Conservation (phyloP, 2,113 vertebrate genomes). For the Regulus satrapa region DNA sequence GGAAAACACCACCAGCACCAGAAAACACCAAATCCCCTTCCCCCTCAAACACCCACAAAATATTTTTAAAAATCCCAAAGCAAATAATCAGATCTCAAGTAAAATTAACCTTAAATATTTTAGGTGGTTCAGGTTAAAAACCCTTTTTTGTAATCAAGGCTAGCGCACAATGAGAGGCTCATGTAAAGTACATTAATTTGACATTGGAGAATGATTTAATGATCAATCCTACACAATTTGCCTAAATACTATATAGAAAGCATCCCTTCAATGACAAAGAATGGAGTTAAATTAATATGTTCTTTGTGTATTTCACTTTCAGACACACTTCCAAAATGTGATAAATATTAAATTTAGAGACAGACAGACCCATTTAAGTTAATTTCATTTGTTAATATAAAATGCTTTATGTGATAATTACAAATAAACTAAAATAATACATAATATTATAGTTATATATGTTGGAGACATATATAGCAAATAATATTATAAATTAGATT, state of each 20-base stretch:
- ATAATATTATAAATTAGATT: neutral
- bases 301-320: neutral
- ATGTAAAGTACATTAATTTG: neutral
- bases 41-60: fast-evolving
- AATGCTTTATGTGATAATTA: neutral
- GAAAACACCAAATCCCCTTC: neutral
- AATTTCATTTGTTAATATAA: neutral
- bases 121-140: neutral
- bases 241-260: fast-evolving
- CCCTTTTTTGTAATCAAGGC: fast-evolving
- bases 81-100: neutral
- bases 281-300: neutral
- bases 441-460: neutral
- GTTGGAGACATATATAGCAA: neutral
- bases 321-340: neutral
- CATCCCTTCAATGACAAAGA: neutral
- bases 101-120: neutral
- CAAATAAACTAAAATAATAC: neutral
- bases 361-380: neutral
- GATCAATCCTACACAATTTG: neutral
- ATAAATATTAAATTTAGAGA: neutral
- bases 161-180: neutral
- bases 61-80: fast-evolving
- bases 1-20: neutral
- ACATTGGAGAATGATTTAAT: neutral